Evolutionary conservation across 2,797 vertebrate genomes (phyloP), one percentile per base, ranked within the genome.

Genomic region (Siniperca undulata): DNA sequence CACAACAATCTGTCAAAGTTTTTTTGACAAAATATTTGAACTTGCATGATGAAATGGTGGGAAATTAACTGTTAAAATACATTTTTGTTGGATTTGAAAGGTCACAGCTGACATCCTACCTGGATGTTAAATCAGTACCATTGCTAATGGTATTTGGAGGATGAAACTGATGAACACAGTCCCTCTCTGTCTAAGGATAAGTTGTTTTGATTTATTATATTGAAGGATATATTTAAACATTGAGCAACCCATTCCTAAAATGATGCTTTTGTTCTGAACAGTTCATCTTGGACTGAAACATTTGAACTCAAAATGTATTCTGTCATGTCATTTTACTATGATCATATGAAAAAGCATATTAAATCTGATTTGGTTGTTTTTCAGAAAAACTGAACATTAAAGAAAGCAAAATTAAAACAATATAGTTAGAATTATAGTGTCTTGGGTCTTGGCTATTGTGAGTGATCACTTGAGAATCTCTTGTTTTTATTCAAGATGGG

Each of bases 401-500:
- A 60, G 11, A 62, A 1, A 42, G 20, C 9, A 1, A 17, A n/a
- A 72, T 58, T 19, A 61, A 52, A 82, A 65, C 22, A 78, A 46
- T 3, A 56, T 30, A 24, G 5, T 44, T 3, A 10, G 4, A 16
- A 24, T 50, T 62, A n/a, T 5, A 6, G 27, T 52, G 34, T 11
- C 14, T 74, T 36, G 20, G 17, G 24, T 44, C 19, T 24, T n/a
- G 8, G 42, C 34, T 55, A 6, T 34, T 55, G 53, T 34, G 59
- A 72, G n/a, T 0, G 12, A 52, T 74, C 16, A 30, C 16, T 44
- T 42, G 40, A 62, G 40, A 76, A 56, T 8, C 5, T 62, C 66
- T 79, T 83, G 60, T 79, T 83, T 78, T 76, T 27, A 20, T 27
- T 22, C 74, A 11, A 4, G 17, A 19, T 5, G 27, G 17, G 53